Evolutionary conservation across 1,140 invertebrate genomes (phyloP), one percentile per base, ranked within the genome.

Genomic region (Asbolus verrucosus): DNA sequence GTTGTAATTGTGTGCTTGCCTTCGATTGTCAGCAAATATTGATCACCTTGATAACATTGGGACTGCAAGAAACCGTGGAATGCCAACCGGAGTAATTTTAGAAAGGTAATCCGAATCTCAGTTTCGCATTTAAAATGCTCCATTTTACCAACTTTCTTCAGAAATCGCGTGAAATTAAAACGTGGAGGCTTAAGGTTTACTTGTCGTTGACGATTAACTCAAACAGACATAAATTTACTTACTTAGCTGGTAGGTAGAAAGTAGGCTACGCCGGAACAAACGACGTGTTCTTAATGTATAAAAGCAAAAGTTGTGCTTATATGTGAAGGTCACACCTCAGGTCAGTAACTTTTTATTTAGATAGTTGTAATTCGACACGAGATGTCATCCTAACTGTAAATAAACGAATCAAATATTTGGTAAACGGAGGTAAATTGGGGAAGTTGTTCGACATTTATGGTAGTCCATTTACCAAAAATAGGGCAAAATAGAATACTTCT

Each of bases 221-320:
- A n/a, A n/a, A n/a, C n/a, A 19, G 19, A 54, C 46, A 21, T 54
- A 54, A 54, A 27, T 54, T 54, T 54, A 27, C 46, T 54, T 14
- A 24, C 6, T 54, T 36, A 11, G 11, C n/a, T 36, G n/a, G 24
- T 14, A n/a, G n/a, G 9, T 54, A 54, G 46, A 54, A 54, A 54
- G 46, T 54, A 54, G 46, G 46, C 9, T 54, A 54, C 27, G 19
- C 46, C 46, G 46, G 46, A 54, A 54, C 46, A 54, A 54, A 54
- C 46, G 46, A 54, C 46, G 46, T 54, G 46, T 21, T 54, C 46
- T 54, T 54, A 54, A 54, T 54, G 46, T 54, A n/a, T 54, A 54
- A 54, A 54, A 54, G 46, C 46, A 54, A 54, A 54, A 54, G 46
- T 54, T 54, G 46, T 54, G 46, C 19, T 54, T 54, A 19, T 54